Percentiles rank a stretch among this genome's conserved stretches.
These are phyloP conservation scores for Ericerus pela DNA, from an alignment of 1,140 invertebrate species.

Conservation along the genomic window DNA sequence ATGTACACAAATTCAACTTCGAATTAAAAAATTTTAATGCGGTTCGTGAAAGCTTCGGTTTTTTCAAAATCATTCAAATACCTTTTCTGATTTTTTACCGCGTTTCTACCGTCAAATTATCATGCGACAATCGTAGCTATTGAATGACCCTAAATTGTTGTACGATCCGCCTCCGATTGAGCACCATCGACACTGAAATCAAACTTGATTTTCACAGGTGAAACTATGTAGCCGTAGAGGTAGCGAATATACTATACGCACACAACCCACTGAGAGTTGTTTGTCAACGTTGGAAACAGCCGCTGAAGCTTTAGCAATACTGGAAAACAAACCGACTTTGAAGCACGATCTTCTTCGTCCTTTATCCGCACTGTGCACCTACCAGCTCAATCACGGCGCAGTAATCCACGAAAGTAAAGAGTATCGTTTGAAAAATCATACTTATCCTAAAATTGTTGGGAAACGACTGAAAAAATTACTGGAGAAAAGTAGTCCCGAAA, in stretches of 20 bases:
- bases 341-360: conserved; percentile 55
- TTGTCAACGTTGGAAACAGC: conserved; percentile 83
- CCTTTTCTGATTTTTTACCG: too few species aligned
- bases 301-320: conserved; percentile 57
- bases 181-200: too few species aligned
- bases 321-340: conserved; percentile 54
- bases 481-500: background rate
- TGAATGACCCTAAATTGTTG: too few species aligned
- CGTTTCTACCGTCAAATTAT: too few species aligned
- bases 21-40: too few species aligned
- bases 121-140: too few species aligned
- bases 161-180: too few species aligned
- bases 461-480: conserved; percentile 39
- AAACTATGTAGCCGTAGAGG: conserved; percentile 52
- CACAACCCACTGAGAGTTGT: conserved; percentile 79
- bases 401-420: conserved; percentile 86
- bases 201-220: conserved; percentile 35
- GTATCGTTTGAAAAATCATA: conserved; percentile 67
- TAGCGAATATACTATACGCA: conserved; percentile 82
- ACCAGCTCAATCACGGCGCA: conserved; percentile 77
- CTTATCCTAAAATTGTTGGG: conserved; percentile 67
- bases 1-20: background rate
- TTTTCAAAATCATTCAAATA: too few species aligned
- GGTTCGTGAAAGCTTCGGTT: too few species aligned
- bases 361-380: conserved; percentile 62